phyloP scores from a whole-genome alignment of 2,888 invertebrate species.

The Matsumyia berberina region DNA sequence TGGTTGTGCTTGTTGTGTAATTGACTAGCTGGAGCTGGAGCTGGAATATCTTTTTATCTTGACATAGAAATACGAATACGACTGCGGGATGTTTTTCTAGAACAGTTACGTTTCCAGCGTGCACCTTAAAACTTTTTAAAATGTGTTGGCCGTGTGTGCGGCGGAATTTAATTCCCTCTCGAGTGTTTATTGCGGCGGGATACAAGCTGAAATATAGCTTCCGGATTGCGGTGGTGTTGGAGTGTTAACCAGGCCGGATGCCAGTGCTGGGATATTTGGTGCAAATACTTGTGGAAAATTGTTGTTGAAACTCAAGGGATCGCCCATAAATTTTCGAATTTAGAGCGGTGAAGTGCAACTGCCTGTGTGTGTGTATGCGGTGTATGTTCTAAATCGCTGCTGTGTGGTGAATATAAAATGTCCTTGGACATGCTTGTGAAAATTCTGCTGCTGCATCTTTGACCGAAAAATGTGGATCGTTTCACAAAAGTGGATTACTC shows the following conservation, averaged over 20 bases:
- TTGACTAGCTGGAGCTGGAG: constrained; percentile 17
- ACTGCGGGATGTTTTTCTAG: constrained; percentile 12
- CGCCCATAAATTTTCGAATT: constrained; percentile 35
- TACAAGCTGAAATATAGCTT: constrained; percentile 60
- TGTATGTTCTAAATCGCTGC: constrained; percentile 20
- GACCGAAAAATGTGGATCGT: constrained; percentile 78
- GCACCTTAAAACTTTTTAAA: constrained; percentile 34
- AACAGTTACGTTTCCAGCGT: constrained; percentile 34
- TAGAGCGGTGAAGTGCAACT: constrained; percentile 17
- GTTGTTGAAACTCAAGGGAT: constrained; percentile 57
- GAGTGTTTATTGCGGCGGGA: constrained; percentile 38
- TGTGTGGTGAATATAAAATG: constrained; percentile 40
- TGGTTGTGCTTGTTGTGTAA: constrained; percentile 38
- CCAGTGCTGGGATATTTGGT: constrained; percentile 33
- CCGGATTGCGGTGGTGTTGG: constrained; percentile 30
- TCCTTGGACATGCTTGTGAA: constrained; percentile 59
- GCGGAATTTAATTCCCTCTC: constrained; percentile 34
- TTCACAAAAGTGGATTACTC: constrained; percentile 78
- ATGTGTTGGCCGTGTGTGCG: constrained; percentile 48
- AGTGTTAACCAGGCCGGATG: constrained; percentile 34
- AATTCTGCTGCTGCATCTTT: constrained; percentile 54
- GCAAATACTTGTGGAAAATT: constrained; percentile 36
- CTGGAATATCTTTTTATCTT: constrained; percentile 57
- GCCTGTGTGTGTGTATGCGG: constrained; percentile 13
- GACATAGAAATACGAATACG: constrained; percentile 22